Evolutionary conservation across 2,113 vertebrate genomes (phyloP).

Genomic region (Hippocampus zosterae): DNA sequence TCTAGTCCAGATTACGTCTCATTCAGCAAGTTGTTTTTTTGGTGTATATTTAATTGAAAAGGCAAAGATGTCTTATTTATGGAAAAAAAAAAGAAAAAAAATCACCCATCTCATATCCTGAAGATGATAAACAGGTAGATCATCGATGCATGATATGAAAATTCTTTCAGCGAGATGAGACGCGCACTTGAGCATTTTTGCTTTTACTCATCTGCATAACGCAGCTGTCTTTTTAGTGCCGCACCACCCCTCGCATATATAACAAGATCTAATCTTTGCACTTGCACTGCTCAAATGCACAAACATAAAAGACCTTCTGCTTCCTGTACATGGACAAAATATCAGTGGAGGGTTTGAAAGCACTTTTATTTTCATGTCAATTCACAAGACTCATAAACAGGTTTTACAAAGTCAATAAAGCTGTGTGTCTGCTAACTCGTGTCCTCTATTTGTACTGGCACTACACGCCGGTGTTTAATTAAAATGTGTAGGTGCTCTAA

Average conservation of each 20-base stretch:
- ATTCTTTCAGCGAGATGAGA: not conserved
- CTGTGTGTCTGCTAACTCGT: slow-evolving; percentile 43
- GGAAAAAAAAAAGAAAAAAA: not conserved
- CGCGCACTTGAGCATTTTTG: slow-evolving; percentile 9
- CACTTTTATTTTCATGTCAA: slow-evolving; percentile 50
- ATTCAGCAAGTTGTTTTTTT: not conserved
- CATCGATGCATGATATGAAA: not conserved
- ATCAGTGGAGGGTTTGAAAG: slow-evolving; percentile 37
- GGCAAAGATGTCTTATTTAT: not conserved
- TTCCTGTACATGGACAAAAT: slow-evolving; percentile 18
- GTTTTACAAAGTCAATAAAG: slow-evolving; percentile 59
- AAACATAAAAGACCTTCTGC: slow-evolving; percentile 47
- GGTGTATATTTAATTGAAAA: not conserved
- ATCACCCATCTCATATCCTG: not conserved
- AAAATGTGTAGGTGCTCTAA: slow-evolving; percentile 9
- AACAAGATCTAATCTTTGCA: slow-evolving; percentile 37
- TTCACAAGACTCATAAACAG: slow-evolving; percentile 56
- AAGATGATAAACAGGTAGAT: not conserved
- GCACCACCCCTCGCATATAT: slow-evolving; percentile 9
- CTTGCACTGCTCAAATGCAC: slow-evolving; percentile 26
- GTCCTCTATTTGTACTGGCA: slow-evolving; percentile 38
- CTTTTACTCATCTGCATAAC: slow-evolving; percentile 18
- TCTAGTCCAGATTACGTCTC: not conserved
- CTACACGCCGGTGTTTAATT: slow-evolving; percentile 2
- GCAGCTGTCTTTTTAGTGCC: slow-evolving; percentile 21